These are phyloP conservation scores for Ormyrus nitidulus DNA, from an alignment of 2,888 invertebrate species.

Conservation along the genomic window DNA sequence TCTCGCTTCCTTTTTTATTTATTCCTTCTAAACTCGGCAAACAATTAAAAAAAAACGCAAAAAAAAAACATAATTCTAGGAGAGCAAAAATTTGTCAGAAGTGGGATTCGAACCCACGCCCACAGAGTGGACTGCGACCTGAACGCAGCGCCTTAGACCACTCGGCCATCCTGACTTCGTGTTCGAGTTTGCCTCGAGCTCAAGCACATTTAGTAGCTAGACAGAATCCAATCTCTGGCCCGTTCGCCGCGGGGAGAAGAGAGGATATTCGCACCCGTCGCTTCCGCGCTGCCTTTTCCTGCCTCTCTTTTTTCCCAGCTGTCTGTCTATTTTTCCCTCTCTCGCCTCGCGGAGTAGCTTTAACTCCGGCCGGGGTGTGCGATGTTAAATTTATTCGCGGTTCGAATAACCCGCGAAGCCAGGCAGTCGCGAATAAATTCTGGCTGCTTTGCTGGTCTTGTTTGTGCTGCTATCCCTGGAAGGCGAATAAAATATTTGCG, in stretches of 20 bases:
- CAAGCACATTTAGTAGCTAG: neutral
- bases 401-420: slow-evolving; percentile 33
- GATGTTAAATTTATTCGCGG: slow-evolving; percentile 40
- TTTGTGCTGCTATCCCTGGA: slow-evolving; percentile 1
- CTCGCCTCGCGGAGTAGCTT: neutral
- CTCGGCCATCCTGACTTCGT: slow-evolving; percentile 88
- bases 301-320: neutral
- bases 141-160: slow-evolving; percentile 92
- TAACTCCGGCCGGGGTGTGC: neutral
- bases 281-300: slow-evolving; percentile 3
- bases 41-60: neutral
- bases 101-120: slow-evolving; percentile 91
- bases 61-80: neutral
- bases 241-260: neutral
- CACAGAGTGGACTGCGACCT: slow-evolving; percentile 88
- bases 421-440: slow-evolving; percentile 24
- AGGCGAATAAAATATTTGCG: slow-evolving; percentile 25
- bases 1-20: no score
- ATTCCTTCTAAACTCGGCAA: neutral
- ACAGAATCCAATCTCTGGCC: neutral
- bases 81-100: slow-evolving; percentile 80
- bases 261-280: neutral
- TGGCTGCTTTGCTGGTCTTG: slow-evolving; percentile 23
- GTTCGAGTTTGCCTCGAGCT: neutral
- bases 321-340: neutral